These are phyloP conservation scores for Taenioides sp. DNA, from an alignment of 2,797 vertebrate genomes.

Conservation along the genomic window DNA sequence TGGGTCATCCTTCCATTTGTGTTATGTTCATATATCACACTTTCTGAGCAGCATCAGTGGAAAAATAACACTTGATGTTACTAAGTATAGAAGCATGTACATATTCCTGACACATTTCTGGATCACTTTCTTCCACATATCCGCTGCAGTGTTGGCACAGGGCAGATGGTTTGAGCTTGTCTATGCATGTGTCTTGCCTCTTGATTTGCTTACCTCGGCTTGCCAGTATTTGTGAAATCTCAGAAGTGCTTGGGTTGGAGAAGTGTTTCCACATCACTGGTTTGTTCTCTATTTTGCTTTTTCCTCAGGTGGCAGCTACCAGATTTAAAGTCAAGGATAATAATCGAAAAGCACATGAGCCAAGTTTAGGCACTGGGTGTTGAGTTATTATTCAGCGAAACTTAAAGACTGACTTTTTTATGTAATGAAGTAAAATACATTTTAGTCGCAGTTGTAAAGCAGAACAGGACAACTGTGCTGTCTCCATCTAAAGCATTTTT, in stretches of 20 bases:
- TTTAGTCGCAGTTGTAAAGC: too few relatives aligned
- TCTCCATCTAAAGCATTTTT: too few relatives aligned
- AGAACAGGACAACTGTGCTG: too few relatives aligned
- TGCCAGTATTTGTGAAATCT: conserved; percentile 4
- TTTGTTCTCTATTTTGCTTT: conserved; percentile 10
- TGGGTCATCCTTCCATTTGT: conserved; percentile 4
- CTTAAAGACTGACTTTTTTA: too few relatives aligned
- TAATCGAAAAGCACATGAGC: conserved; percentile 32
- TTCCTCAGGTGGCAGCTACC: conserved; percentile 40
- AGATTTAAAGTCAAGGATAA: conserved; percentile 40
- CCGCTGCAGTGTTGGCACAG: not conserved
- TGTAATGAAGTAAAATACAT: too few relatives aligned
- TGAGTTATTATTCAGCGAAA: too few relatives aligned
- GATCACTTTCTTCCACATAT: not conserved
- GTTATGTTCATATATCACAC: not conserved
- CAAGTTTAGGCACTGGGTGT: not conserved
- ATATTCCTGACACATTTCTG: not conserved
- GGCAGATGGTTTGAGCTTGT: not conserved
- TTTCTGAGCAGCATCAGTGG: not conserved
- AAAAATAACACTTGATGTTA: conserved; percentile 7
- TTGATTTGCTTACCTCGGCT: conserved; percentile 24
- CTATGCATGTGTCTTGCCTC: conserved; percentile 9
- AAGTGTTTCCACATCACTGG: conserved; percentile 23
- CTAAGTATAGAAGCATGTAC: not conserved
- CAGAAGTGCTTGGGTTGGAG: conserved; percentile 3